Percentiles rank a stretch among this genome's conserved stretches.
phyloP scores from a whole-genome alignment of 2,888 invertebrate species.

The Eupithecia subfuscata region DNA sequence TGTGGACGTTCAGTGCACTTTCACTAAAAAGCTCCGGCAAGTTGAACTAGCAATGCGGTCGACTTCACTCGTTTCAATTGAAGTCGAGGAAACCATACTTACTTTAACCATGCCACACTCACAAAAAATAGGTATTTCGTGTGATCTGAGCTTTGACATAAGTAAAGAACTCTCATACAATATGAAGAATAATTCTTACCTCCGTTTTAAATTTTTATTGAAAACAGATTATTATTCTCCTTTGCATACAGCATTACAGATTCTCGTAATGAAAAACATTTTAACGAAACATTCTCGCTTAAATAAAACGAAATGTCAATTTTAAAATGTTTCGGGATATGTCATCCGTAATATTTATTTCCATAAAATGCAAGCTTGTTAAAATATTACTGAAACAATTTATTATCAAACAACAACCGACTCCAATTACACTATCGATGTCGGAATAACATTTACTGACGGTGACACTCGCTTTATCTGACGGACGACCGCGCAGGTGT shows the following conservation, averaged over 20 bases:
- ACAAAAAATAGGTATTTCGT: background rate
- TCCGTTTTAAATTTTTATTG: background rate
- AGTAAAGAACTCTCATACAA: background rate
- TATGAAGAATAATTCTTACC: background rate
- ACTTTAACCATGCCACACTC: too few species aligned
- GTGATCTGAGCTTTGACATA: background rate
- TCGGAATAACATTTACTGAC: conserved; percentile 42
- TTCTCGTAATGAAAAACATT: conserved; percentile 2
- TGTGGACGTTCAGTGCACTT: conserved; percentile 7
- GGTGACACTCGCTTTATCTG: conserved; percentile 56
- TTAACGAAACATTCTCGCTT: background rate
- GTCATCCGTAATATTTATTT: conserved; percentile 19
- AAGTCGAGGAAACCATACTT: background rate
- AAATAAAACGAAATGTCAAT: background rate
- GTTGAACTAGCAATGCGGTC: background rate
- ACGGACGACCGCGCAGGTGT: conserved; percentile 64
- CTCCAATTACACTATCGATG: conserved; percentile 41
- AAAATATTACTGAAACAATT: conserved; percentile 33
- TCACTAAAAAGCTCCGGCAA: background rate
- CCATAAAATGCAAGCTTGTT: conserved; percentile 27
- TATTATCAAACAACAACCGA: conserved; percentile 39
- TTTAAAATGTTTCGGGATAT: conserved; percentile 2
- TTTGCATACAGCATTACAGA: background rate
- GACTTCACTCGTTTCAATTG: background rate
- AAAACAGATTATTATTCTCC: background rate